Evolutionary conservation across 2,113 vertebrate species (phyloP).

Genomic region (Pimephales promelas): DNA sequence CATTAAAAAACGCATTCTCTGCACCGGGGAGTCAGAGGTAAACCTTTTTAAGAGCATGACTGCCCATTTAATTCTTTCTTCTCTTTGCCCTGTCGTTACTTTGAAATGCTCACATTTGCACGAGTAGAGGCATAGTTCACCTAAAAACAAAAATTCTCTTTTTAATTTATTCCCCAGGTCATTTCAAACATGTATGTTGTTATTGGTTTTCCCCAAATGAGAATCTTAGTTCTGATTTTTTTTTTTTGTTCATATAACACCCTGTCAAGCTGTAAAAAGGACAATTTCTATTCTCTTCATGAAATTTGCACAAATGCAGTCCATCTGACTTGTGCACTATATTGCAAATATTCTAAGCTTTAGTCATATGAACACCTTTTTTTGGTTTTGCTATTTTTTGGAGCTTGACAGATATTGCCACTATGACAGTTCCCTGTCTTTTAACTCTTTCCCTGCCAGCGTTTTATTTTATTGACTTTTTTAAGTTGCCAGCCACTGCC

Average conservation of each 20-base stretch:
- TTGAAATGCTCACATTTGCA: not conserved
- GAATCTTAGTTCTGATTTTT: not conserved
- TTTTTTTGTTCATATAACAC: not conserved
- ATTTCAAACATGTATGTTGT: not conserved
- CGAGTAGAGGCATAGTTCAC: not conserved
- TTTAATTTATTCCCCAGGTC: not conserved
- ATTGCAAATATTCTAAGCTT: not conserved
- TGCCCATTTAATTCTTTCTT: constrained; percentile 16
- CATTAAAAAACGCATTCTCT: constrained; percentile 66
- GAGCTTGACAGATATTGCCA: not conserved
- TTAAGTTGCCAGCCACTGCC: too few species aligned
- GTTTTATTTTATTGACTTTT: too few species aligned
- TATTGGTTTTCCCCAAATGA: not conserved
- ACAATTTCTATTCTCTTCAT: not conserved
- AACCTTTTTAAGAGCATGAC: constrained; percentile 67
- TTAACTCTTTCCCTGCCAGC: too few species aligned
- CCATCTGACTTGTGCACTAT: not conserved
- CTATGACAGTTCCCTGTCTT: not conserved
- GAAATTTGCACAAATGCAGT: not conserved
- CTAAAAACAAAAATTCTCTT: not conserved
- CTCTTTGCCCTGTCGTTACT: not conserved
- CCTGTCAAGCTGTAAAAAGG: not conserved
- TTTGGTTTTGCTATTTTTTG: not conserved
- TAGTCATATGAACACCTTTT: not conserved
- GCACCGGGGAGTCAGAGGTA: constrained; percentile 86